These are phyloP conservation scores for Euclidia mi DNA, from an alignment of 2,888 invertebrate species.

Conservation along the genomic window DNA sequence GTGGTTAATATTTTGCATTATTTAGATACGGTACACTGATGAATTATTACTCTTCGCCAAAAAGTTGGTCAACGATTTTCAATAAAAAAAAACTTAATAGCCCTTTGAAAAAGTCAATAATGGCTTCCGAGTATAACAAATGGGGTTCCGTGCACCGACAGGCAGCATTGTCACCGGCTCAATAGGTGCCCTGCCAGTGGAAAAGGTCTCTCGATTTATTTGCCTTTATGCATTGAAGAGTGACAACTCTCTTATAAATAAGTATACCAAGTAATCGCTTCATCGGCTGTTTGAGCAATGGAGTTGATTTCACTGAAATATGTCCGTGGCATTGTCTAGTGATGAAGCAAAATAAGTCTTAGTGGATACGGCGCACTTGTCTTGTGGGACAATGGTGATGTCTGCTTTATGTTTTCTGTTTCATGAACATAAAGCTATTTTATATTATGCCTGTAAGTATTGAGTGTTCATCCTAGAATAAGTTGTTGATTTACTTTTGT, in stretches of 20 bases:
- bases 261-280: conserved; percentile 67
- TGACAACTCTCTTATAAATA: conserved; percentile 72
- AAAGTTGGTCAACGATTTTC: conserved; percentile 77
- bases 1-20: conserved; percentile 53
- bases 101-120: conserved; percentile 87
- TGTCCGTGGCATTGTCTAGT: conserved; percentile 1
- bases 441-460: no score
- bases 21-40: conserved; percentile 57
- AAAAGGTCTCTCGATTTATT: conserved; percentile 83
- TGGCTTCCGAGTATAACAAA: conserved; percentile 86
- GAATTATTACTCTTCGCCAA: conserved; percentile 64
- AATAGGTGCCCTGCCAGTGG: no score
- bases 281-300: conserved; percentile 43
- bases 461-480: no score
- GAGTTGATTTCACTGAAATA: not conserved
- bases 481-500: no score
- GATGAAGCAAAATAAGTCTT: no score
- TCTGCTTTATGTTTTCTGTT: no score
- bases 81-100: conserved; percentile 83
- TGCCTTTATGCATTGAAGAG: conserved; percentile 77
- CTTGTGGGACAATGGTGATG: no score
- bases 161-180: conserved; percentile 79
- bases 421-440: no score
- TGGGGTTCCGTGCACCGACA: conserved; percentile 82
- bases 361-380: no score